Percentiles rank a stretch among this genome's conserved stretches.
Evolutionary conservation across 2,113 vertebrate genomes (phyloP).

Genomic region (Pseudopipra pipra): DNA sequence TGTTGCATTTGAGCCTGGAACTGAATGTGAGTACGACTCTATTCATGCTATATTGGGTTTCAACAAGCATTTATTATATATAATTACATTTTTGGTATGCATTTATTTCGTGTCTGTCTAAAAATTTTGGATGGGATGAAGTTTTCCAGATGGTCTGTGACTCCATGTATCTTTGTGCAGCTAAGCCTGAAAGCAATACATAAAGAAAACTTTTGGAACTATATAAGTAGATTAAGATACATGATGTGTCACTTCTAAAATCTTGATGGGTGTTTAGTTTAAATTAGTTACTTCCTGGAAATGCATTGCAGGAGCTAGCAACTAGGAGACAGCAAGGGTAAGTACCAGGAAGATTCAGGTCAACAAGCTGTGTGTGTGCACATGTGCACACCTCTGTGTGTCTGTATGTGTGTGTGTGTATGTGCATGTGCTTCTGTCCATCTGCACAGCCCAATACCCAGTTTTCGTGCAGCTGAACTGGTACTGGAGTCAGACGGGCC

Average conservation of each 20-base stretch:
- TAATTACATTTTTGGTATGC: not conserved
- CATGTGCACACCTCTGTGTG: accelerated
- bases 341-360: not conserved
- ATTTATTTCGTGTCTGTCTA: not conserved
- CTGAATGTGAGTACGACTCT: conserved; percentile 71
- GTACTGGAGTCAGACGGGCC: not conserved
- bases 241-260: not conserved
- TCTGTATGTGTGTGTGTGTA: accelerated
- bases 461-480: not conserved
- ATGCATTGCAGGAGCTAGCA: not conserved
- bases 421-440: accelerated
- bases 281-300: not conserved
- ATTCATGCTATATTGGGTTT: not conserved
- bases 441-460: not conserved
- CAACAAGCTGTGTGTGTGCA: not conserved
- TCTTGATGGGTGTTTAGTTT: not conserved
- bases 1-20: conserved; percentile 70
- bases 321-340: not conserved
- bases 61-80: not conserved
- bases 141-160: not conserved
- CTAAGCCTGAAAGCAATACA: not conserved
- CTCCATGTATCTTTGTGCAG: not conserved
- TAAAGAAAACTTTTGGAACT: not conserved
- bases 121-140: not conserved
- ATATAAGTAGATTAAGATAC: not conserved